phyloP scores from a whole-genome alignment of 2,888 invertebrate species.

The Phyllotreta striolata region DNA sequence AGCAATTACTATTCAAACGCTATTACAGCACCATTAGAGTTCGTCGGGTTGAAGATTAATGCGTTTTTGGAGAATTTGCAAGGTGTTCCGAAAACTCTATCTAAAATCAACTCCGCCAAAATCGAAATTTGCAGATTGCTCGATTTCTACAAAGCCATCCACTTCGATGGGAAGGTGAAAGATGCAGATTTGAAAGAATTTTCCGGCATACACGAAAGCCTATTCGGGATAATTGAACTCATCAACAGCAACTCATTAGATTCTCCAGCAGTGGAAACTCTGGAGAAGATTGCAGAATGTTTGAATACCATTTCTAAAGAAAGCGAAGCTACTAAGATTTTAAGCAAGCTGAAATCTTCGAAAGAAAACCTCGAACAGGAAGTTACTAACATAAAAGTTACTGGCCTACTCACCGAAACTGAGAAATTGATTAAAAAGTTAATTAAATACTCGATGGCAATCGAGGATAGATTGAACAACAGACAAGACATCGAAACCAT shows the following conservation, averaged over 20 bases:
- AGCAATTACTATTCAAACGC: not conserved
- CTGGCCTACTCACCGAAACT: constrained; percentile 14
- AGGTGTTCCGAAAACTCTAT: constrained; percentile 6
- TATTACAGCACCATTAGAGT: constrained; percentile 15
- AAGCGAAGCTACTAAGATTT: not conserved
- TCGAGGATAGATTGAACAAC: constrained; percentile 17
- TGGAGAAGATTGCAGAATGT: constrained; percentile 34
- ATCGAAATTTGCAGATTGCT: constrained; percentile 34
- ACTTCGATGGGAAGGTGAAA: constrained; percentile 13
- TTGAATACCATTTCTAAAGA: constrained; percentile 23
- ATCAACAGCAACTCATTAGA: constrained; percentile 36
- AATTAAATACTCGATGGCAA: not conserved
- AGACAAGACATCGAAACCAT: constrained; percentile 31
- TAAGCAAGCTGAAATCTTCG: constrained; percentile 10
- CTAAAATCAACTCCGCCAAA: constrained; percentile 25
- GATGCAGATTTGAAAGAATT: constrained; percentile 30
- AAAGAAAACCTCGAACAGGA: not conserved
- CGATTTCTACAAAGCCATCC: constrained; percentile 32
- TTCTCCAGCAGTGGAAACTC: constrained; percentile 17
- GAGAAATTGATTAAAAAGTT: constrained; percentile 4
- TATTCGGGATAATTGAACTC: constrained; percentile 38
- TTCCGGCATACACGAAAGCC: constrained; percentile 33
- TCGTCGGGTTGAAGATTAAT: constrained; percentile 6
- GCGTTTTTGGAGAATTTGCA: constrained; percentile 8
- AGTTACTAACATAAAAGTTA: not conserved